Percentiles rank a stretch among this genome's conserved stretches.
These are phyloP conservation scores for Drosophila tripunctata DNA, from an alignment of 2,888 invertebrate species.

Conservation along the genomic window DNA sequence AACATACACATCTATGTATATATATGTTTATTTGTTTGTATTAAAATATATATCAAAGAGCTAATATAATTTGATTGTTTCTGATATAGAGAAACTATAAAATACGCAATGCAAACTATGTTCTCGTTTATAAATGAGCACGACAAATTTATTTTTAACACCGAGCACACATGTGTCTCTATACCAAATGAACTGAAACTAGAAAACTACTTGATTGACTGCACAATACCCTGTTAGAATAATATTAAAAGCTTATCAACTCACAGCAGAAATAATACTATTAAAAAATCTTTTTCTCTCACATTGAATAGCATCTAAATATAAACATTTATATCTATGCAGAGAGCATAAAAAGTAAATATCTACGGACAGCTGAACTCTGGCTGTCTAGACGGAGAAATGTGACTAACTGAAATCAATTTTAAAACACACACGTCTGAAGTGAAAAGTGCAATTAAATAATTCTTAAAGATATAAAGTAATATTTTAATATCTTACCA, in stretches of 20 bases:
- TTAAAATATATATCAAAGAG: conserved; percentile 5
- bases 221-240: conserved; percentile 1
- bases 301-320: conserved; percentile 12
- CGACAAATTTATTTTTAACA: conserved; percentile 42
- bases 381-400: background rate
- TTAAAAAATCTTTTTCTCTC: too few species aligned
- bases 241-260: too few species aligned
- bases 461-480: too few species aligned
- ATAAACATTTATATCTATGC: conserved; percentile 8
- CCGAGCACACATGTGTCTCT: conserved; percentile 4
- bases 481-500: conserved; percentile 44
- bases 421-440: too few species aligned
- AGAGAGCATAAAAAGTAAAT: background rate
- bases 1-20: background rate
- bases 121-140: conserved; percentile 10
- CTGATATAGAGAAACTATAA: conserved; percentile 1
- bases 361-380: background rate
- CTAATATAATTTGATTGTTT: background rate
- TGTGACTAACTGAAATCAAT: background rate
- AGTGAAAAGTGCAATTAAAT: background rate
- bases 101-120: background rate
- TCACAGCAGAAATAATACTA: background rate
- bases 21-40: background rate
- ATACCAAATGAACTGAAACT: background rate
- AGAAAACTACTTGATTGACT: background rate